Base-by-base conservation (phyloP, 2,888 invertebrate genomes). In the Ormyrus nitidulus region DNA sequence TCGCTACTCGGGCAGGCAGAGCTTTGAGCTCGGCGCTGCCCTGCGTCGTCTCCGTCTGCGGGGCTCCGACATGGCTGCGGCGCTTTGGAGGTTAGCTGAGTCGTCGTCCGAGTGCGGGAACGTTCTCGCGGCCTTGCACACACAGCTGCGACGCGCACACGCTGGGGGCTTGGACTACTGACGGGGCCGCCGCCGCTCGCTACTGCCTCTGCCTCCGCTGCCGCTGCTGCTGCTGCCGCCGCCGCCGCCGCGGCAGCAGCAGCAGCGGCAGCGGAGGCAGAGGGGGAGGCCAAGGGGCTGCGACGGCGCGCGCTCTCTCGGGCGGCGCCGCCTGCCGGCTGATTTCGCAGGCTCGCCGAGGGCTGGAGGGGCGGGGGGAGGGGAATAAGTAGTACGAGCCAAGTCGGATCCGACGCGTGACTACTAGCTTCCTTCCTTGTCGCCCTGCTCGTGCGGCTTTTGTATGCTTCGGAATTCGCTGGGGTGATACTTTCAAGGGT, bases 1-100 rank as follows among this genome's bases (percentile, higher is more conserved):
- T 84, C 85, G 85, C 86, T 56, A 11, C 56, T 56, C 56, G 13
- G 85, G 87, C 88, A 87, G 87, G 77, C 77, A 51, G 53, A 10
- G 48, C 65, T 83, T 82, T 34, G 34, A 34, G 34, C 34, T 34
- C 34, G 34, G 34, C 34, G 34, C 34, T 34, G 34, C 34, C 34
- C 34, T 34, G 34, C 34, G 34, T 34, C 34, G 34, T 34, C 34
- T 34, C 34, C 34, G 34, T 34, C 34, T 34, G 34, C 34, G 34
- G 34, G 34, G 34, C 34, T 34, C 34, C 34, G 56, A 56, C 56
- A 56, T 56, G n/a, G n/a, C 56, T n/a, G 13, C 13, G n/a, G 56
- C 34, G 34, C 34, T 34, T 34, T 34, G 34, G 34, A 34, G 34
- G 34, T 34, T 34, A 34, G 34, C 34, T 34, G 34, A 34, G 34